These are phyloP conservation scores for Procapra przewalskii DNA, from an alignment of 2,113 vertebrate genomes.

Conservation along the genomic window DNA sequence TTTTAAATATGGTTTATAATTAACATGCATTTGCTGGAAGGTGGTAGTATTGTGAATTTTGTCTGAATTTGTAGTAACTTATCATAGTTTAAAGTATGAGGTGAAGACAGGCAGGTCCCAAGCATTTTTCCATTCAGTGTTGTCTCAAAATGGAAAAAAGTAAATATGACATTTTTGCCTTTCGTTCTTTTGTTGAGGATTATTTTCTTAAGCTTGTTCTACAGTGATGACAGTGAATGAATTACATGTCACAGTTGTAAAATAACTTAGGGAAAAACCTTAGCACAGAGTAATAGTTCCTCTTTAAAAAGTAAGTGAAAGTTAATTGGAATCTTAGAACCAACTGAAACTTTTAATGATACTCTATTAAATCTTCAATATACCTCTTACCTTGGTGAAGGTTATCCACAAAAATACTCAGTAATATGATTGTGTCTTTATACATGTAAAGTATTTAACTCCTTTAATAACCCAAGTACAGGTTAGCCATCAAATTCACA, in stretches of 20 bases:
- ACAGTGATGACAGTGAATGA: not conserved
- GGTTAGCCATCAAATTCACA: not conserved
- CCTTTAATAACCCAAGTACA: not conserved
- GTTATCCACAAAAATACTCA: not conserved
- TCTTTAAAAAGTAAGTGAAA: constrained; percentile 25
- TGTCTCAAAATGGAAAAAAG: not conserved
- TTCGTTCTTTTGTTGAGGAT: not conserved
- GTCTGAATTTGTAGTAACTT: not conserved
- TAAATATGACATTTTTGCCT: not conserved
- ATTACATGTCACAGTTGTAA: not conserved
- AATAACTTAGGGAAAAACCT: not conserved
- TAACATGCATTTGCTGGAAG: not conserved
- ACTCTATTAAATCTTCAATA: not conserved
- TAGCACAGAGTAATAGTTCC: constrained; percentile 8
- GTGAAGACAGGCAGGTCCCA: not conserved
- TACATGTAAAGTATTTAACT: not conserved
- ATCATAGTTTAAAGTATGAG: not conserved
- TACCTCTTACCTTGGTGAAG: constrained; percentile 29
- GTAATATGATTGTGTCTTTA: not conserved
- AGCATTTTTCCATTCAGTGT: not conserved
- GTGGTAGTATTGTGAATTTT: not conserved
- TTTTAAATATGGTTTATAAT: not conserved
- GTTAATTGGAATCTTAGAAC: constrained; percentile 1
- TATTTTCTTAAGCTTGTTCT: not conserved
- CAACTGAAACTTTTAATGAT: constrained; percentile 17